Evolutionary conservation across 1,140 invertebrate species (phyloP).

Genomic region (Drosophila kanapiae): DNA sequence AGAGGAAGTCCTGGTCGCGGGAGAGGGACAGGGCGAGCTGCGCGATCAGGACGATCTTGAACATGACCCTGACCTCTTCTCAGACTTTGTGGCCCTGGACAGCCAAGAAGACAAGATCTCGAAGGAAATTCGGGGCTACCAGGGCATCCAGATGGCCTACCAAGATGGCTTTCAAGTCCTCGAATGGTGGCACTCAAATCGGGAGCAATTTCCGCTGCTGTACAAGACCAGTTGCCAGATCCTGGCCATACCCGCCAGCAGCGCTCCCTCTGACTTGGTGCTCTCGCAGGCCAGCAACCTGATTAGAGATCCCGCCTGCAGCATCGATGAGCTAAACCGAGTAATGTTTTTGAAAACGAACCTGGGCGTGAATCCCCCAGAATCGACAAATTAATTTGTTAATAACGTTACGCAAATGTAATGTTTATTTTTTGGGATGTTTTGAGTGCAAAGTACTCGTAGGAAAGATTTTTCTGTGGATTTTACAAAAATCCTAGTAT

Average conservation of each 20-base stretch:
- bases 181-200: slow-evolving; percentile 26
- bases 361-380: background rate
- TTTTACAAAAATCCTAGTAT: background rate
- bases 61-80: slow-evolving; percentile 37
- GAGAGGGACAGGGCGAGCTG: slow-evolving; percentile 12
- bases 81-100: slow-evolving; percentile 23
- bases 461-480: background rate
- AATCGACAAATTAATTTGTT: background rate
- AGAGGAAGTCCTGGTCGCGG: slow-evolving; percentile 5
- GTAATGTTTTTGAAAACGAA: slow-evolving; percentile 26
- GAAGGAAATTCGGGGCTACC: slow-evolving; percentile 32
- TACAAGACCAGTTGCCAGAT: slow-evolving; percentile 23
- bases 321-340: background rate
- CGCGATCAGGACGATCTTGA: background rate
- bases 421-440: background rate
- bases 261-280: background rate
- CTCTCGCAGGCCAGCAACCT: slow-evolving; percentile 14
- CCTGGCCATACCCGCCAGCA: slow-evolving; percentile 25
- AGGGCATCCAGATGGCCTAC: slow-evolving; percentile 21
- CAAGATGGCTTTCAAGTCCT: slow-evolving; percentile 30
- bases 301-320: slow-evolving; percentile 14
- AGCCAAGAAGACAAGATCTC: slow-evolving; percentile 14
- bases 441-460: background rate
- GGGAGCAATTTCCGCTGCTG: slow-evolving; percentile 25
- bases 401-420: background rate